Base-by-base conservation (phyloP, 2,888 invertebrate species). In the Netelia inedita region DNA sequence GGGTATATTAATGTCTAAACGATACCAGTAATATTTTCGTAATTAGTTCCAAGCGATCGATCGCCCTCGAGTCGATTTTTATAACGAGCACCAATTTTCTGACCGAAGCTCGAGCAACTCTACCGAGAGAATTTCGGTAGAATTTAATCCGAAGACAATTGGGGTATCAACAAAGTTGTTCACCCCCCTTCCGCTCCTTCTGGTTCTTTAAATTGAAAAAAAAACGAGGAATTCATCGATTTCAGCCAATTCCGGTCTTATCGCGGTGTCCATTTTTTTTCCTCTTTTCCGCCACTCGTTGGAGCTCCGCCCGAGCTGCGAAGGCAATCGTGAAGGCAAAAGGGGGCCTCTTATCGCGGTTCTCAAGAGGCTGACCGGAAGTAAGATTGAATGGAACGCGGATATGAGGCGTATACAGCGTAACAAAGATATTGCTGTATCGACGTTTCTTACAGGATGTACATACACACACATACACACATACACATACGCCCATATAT, bases 281-380 rank as follows among this genome's bases (percentile, higher is more conserved):
- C 69, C 19, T 16, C 10, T 75, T 19, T 63, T 50, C 28, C 21
- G 11, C 53, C 41, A 21, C 68, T 50, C 21, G 50, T 59, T 61
- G 2, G 66, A 43, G 21, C 43, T 16, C 46, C 61, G 59, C 35
- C 41, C 72, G 69, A 16, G 46, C 41, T 23, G 55, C 50, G 66
- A 73, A 28, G 28, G 73, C 68, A 63, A 57, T 79, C 79, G 63
- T 11, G 46, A 74, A 79, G 55, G 69, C 74, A 79, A 74, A 79
- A 76, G 73, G 79, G 28, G 74, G 35, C 50, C 78, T 74, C 84
- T 87, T 85, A 86, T 87, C 83, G 63, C 63, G 55, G 79, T 74
- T 23, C 74, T 83, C 78, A 65, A 80, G 85, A 16, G 69, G 74
- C 71, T 86, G 85, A 85, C 87, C 86, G 85, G 85, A 87, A 85